These are phyloP conservation scores for Cyrtorhinus lividipennis DNA, from an alignment of 1,140 invertebrate genomes.

Conservation along the genomic window DNA sequence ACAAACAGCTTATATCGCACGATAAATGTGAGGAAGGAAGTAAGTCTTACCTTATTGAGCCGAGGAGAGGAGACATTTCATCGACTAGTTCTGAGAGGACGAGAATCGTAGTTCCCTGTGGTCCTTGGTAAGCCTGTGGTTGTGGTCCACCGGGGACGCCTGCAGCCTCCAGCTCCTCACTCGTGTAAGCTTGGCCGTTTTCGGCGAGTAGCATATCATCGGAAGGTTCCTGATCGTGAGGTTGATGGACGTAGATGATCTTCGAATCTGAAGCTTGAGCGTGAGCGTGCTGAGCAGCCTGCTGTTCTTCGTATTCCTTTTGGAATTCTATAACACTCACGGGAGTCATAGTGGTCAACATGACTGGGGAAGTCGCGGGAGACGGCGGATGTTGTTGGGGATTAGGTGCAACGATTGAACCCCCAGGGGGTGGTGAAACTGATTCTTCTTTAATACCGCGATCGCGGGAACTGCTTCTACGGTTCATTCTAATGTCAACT, in stretches of 20 bases:
- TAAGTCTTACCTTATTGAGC: conserved; percentile 24
- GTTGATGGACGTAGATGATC: conserved; percentile 22
- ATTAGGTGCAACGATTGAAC: conserved; percentile 9
- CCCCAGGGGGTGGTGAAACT: conserved; percentile 1
- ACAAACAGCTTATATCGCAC: background rate
- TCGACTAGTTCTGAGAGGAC: conserved; percentile 28
- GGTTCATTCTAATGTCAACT: background rate
- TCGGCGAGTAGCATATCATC: background rate
- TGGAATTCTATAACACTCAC: conserved; percentile 23
- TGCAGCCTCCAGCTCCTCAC: conserved; percentile 14
- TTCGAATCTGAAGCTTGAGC: conserved; percentile 19
- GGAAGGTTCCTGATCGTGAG: background rate
- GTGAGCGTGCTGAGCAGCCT: conserved; percentile 8
- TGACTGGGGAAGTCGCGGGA: conserved; percentile 22
- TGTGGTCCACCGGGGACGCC: conserved; percentile 23
- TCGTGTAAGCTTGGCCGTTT: conserved; percentile 11
- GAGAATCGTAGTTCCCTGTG: conserved; percentile 24
- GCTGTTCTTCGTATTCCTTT: conserved; percentile 22
- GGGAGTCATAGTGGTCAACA: conserved; percentile 26
- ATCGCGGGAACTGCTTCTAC: conserved; percentile 13
- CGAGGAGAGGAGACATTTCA: conserved; percentile 26
- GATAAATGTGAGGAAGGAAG: background rate
- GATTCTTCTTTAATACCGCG: conserved; percentile 12
- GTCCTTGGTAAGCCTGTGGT: conserved; percentile 21
- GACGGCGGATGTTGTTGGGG: conserved; percentile 19